These are phyloP conservation scores for Hemistola chrysoprasaria DNA, from an alignment of 2,888 invertebrate genomes.

Conservation along the genomic window DNA sequence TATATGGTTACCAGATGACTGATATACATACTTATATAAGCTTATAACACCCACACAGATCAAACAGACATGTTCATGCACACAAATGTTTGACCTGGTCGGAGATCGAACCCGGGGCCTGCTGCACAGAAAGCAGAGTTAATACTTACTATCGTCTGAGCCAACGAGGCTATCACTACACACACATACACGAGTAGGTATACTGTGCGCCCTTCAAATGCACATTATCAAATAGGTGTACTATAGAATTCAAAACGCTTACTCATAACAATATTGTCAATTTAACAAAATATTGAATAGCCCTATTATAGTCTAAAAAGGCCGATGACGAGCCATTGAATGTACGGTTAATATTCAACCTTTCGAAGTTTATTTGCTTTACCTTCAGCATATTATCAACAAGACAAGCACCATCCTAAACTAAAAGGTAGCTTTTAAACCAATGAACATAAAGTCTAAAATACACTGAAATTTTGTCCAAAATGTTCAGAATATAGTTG, in stretches of 20 bases:
- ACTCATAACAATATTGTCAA: constrained; percentile 40
- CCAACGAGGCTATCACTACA: no score
- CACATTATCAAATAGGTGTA: no score
- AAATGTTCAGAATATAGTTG: not conserved
- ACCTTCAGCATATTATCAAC: constrained; percentile 27
- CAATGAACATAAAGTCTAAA: constrained; percentile 4
- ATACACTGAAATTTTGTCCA: not conserved
- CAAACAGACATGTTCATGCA: no score
- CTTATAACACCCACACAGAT: no score
- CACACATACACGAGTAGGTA: no score
- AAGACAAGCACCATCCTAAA: not conserved
- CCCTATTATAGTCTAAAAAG: constrained; percentile 31
- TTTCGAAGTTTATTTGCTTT: constrained; percentile 36
- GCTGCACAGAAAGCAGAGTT: no score
- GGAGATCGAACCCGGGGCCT: no score
- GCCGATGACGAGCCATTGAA: constrained; percentile 34
- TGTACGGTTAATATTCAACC: constrained; percentile 38
- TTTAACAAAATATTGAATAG: constrained; percentile 41
- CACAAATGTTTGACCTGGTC: no score
- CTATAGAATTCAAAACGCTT: constrained; percentile 32
- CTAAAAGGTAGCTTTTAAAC: not conserved
- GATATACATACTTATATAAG: no score
- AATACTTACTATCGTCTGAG: no score
- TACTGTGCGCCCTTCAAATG: no score
- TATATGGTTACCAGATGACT: no score